A percentile compares a stretch with the other conserved stretches of the same genome.
These are phyloP conservation scores for Zosterops borbonicus DNA, from an alignment of 2,113 vertebrate genomes.

Conservation along the genomic window DNA sequence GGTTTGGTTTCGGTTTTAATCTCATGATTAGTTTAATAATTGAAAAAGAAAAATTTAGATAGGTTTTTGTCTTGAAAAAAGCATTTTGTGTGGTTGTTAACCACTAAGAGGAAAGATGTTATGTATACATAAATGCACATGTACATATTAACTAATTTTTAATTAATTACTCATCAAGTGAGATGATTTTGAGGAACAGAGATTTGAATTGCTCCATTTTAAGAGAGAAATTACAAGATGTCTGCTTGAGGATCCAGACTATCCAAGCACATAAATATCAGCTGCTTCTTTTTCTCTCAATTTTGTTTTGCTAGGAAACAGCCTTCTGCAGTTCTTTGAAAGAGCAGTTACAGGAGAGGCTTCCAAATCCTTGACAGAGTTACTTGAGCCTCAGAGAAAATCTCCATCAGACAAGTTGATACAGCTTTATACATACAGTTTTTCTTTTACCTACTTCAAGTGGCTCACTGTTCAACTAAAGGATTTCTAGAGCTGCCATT, in stretches of 20 bases:
- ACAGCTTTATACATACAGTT: background rate
- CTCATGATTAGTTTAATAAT: background rate
- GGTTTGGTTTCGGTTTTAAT: background rate
- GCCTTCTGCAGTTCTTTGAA: background rate
- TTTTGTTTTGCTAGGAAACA: background rate
- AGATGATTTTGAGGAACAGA: background rate
- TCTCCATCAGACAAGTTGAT: background rate
- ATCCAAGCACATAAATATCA: background rate
- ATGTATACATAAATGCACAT: background rate
- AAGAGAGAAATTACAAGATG: background rate
- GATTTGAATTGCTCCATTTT: background rate
- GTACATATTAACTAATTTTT: background rate
- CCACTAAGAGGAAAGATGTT: background rate
- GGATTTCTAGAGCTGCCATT: background rate
- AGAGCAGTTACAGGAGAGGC: background rate
- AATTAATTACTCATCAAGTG: background rate
- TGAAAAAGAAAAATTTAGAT: background rate
- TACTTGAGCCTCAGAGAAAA: conserved; percentile 6
- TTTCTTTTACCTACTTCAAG: background rate
- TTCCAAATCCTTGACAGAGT: background rate
- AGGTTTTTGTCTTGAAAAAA: background rate
- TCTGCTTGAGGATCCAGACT: background rate
- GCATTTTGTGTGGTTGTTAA: background rate
- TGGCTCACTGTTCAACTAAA: background rate
- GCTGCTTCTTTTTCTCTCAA: background rate